Conservation (phyloP, 2,888 invertebrate species). For the Fragum fragum region DNA sequence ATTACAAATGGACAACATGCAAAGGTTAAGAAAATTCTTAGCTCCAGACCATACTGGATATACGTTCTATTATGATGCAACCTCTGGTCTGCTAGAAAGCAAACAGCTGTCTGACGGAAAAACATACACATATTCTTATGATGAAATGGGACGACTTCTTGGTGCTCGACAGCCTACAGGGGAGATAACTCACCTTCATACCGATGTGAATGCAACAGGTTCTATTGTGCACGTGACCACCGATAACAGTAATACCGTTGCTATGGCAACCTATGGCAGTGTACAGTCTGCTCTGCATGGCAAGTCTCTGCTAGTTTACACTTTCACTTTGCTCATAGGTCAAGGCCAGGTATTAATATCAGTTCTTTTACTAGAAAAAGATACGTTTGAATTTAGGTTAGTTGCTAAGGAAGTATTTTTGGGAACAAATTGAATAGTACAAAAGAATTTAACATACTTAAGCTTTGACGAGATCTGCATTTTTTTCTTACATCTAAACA, state of each 20-base stretch:
- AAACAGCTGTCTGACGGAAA: constrained; percentile 88
- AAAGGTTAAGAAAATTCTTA: constrained; percentile 94
- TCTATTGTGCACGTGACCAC: constrained; percentile 86
- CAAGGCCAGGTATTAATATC: constrained; percentile 37
- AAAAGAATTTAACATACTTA: no score
- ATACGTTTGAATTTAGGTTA: no score
- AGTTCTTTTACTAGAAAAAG: no score
- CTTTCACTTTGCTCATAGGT: constrained; percentile 50
- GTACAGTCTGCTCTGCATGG: constrained; percentile 86
- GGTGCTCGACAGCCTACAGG: constrained; percentile 96
- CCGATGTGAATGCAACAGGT: constrained; percentile 85
- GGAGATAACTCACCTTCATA: constrained; percentile 91
- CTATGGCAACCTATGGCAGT: constrained; percentile 86
- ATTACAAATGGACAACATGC: constrained; percentile 96
- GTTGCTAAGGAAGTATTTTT: no score
- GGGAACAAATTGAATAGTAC: no score
- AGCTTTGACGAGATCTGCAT: no score
- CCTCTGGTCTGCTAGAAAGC: constrained; percentile 93
- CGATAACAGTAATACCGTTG: constrained; percentile 85
- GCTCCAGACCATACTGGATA: constrained; percentile 97
- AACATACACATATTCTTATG: constrained; percentile 96
- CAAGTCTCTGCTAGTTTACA: constrained; percentile 79
- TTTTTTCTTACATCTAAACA: no score
- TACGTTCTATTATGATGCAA: constrained; percentile 96
- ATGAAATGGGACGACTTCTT: constrained; percentile 94